Base-by-base conservation (phyloP, 1,140 invertebrate species). In the Euura lappo region DNA sequence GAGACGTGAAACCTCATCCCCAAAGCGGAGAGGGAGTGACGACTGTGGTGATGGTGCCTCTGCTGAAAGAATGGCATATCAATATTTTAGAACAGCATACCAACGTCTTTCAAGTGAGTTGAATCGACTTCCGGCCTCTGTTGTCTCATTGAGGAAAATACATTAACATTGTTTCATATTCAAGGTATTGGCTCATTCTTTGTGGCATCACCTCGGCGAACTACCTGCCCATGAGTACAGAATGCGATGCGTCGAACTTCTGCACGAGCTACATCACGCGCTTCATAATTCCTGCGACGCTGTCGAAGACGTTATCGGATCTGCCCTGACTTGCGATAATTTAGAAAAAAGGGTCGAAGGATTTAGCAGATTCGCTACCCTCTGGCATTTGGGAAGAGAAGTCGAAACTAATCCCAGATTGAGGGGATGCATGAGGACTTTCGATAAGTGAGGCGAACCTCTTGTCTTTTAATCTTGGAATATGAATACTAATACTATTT, bases 301-400 rank as follows among this genome's bases (percentile, higher is more conserved):
- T 11, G 93, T 93, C 73, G 93, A 95, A 83, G 89, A 92, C 80
- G 90, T 94, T 6, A 93, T 95, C 66, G 92, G 92, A 44, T 81
- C 84, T 6, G 89, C 89, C 8, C 80, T 89, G 70, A 89, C 86
- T 68, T 84, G 86, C 74, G 86, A 87, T 10, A 85, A 81, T 71
- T 80, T 84, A 47, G 87, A 91, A 87, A 86, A 86, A 78, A 87
- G 85, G 80, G 89, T 94, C 74, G 90, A 91, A 73, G 91, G 93
- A 42, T 93, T 94, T 74, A 92, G 93, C 77, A 91, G 92, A 77
- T 96, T 96, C 82, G 90, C 93, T 28, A 86, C 93, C 2, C 84
- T 96, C 2, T 96, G 94, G 94, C 94, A 96, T 82, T 84, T 96
- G 44, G 94, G 94, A 6, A 82, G 95, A 74, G 93, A 95, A 80